A percentile compares a stretch with the other conserved stretches of the same genome.
These are phyloP conservation scores for Micromesistius poutassou DNA, from an alignment of 2,797 vertebrate genomes.

Conservation along the genomic window DNA sequence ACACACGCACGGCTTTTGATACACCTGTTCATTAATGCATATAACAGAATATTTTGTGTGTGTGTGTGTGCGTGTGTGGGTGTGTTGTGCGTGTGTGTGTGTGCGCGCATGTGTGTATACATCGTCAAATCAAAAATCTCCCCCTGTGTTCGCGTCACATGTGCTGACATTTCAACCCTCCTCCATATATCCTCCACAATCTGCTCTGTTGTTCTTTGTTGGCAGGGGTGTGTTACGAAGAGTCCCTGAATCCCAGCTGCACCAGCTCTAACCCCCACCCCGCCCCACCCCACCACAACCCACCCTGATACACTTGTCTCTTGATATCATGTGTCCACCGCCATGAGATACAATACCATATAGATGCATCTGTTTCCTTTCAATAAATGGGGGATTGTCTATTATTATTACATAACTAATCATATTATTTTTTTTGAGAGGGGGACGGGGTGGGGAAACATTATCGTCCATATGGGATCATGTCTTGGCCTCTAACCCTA, in stretches of 20 bases:
- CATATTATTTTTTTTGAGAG: not conserved
- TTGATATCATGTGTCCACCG: not conserved
- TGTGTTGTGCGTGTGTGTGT: not conserved
- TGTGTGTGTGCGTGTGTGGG: not conserved
- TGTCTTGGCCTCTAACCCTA: no score
- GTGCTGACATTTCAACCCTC: not conserved
- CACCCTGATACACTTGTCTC: not conserved
- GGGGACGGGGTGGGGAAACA: no score
- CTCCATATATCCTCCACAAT: not conserved
- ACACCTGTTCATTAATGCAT: constrained; percentile 1
- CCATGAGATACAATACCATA: not conserved
- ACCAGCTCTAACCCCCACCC: not conserved
- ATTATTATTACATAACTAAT: not conserved
- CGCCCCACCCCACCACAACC: not conserved
- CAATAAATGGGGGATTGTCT: not conserved
- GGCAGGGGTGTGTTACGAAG: not conserved
- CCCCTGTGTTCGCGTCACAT: constrained; percentile 50
- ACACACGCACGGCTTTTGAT: not conserved
- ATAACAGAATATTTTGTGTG: not conserved
- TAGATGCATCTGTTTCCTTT: not conserved
- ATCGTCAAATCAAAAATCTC: not conserved
- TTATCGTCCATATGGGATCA: no score
- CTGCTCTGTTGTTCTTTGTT: not conserved
- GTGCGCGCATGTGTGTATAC: not conserved
- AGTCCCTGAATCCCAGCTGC: not conserved